phyloP scores from a whole-genome alignment of 2,888 invertebrate genomes.

The Scrobipalpa atriplicella region DNA sequence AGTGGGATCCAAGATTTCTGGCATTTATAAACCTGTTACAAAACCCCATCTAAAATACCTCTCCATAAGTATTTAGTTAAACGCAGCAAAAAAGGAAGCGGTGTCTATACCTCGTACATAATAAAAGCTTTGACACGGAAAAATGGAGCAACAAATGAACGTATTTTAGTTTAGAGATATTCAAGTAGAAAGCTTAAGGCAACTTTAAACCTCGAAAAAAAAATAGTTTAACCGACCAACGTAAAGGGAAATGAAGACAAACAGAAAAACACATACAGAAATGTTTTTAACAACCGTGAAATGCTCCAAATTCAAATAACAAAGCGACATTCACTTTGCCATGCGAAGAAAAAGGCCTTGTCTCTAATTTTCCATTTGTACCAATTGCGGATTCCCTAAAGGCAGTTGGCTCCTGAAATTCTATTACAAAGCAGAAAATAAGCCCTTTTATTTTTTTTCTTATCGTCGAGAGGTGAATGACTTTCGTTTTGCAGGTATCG shows the following conservation, averaged over 20 bases:
- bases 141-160: too few relatives aligned
- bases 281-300: neutral
- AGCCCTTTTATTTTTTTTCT: neutral
- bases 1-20: too few relatives aligned
- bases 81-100: too few relatives aligned
- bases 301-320: conserved; percentile 4
- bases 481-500: neutral
- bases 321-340: neutral
- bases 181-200: too few relatives aligned
- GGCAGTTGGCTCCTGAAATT: neutral
- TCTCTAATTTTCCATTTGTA: conserved; percentile 8
- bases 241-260: neutral
- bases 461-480: neutral
- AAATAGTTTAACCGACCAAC: too few relatives aligned
- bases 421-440: conserved; percentile 12
- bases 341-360: neutral
- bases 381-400: conserved; percentile 1
- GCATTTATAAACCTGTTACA: too few relatives aligned
- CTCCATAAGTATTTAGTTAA: too few relatives aligned
- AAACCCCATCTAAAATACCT: too few relatives aligned
- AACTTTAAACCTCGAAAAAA: too few relatives aligned
- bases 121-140: too few relatives aligned
- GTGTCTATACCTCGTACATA: too few relatives aligned
- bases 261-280: neutral
- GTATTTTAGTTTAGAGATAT: too few relatives aligned